Evolutionary conservation across 2,113 vertebrate genomes (phyloP).

Genomic region (Anser cygnoides): DNA sequence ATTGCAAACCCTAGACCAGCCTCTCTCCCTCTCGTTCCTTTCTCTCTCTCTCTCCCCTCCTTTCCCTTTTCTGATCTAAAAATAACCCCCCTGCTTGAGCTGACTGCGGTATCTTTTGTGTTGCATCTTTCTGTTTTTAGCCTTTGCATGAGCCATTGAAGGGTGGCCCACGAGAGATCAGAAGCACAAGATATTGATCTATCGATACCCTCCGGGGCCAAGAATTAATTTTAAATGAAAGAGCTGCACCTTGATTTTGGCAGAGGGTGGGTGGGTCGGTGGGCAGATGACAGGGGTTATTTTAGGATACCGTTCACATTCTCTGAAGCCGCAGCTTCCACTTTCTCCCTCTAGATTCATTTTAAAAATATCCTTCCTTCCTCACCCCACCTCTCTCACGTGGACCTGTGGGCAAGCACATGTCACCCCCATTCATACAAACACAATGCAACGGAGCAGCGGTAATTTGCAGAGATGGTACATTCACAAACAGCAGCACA

Average conservation of each 20-base stretch:
- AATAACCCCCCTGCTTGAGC: constrained; percentile 85
- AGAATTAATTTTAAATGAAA: constrained; percentile 70
- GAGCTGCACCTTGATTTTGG: constrained; percentile 42
- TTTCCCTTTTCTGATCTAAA: constrained; percentile 84
- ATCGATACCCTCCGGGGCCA: constrained; percentile 64
- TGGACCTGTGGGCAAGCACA: constrained; percentile 80
- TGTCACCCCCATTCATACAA: constrained; percentile 84
- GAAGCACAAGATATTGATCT: constrained; percentile 70
- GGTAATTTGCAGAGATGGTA: constrained; percentile 74
- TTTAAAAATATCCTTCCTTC: constrained; percentile 65
- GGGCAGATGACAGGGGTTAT: constrained; percentile 56
- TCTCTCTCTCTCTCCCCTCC: constrained; percentile 34
- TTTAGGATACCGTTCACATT: constrained; percentile 72
- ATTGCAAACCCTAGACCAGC: constrained; percentile 77
- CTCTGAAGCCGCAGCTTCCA: constrained; percentile 53
- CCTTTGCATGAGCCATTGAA: constrained; percentile 73
- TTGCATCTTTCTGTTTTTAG: constrained; percentile 85
- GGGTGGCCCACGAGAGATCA: constrained; percentile 64
- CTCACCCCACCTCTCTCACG: constrained; percentile 78
- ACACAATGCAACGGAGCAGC: constrained; percentile 71
- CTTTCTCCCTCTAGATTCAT: constrained; percentile 71
- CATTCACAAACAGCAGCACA: constrained; percentile 76
- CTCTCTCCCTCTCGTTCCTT: constrained; percentile 46
- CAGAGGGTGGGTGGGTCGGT: constrained; percentile 17
- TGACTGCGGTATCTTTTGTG: constrained; percentile 87